Evolutionary conservation across 2,888 invertebrate genomes (phyloP), one percentile per base, ranked within the genome.

Genomic region (Cyaniris semiargus): DNA sequence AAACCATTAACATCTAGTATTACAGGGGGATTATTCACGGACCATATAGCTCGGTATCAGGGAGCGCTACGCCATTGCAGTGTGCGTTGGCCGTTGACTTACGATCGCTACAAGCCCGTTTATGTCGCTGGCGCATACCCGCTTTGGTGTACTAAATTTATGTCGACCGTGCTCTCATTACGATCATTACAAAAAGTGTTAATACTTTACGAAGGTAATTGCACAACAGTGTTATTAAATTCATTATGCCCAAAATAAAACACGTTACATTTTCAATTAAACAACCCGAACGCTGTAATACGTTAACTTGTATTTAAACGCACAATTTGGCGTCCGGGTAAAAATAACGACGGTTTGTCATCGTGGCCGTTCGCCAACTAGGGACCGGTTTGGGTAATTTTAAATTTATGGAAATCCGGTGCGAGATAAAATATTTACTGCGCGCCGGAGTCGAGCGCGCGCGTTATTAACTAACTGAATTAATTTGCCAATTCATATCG

Each of bases 11-110:
- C 89, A 85, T 90, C 86, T 88, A 89, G 91, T 93, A 93, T 92
- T 93, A 92, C 88, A 90, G 89, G 86, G 83, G 90, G 90, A 92
- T 93, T 94, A 93, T 89, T 93, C 89, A 93, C 92, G 92, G 89
- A 83, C 89, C 91, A 94, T 93, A 91, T 91, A 92, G 85, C 89
- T 87, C 89, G 88, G 89, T 89, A 89, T 86, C 88, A 86, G 86
- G 86, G 88, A 87, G 85, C 87, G 86, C 83, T 81, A 81, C 84
- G 81, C 84, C 82, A 84, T 81, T 81, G 81, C 79, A 81, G 82
- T 80, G 81, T 79, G 78, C 78, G 80, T 81, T 80, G 82, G 82
- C 83, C 78, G 80, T 81, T 80, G 82, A 82, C 83, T 84, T 84
- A 83, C 82, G 81, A 83, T 82, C 78, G 70, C 53, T 76, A 74